phyloP scores from a whole-genome alignment of 1,140 invertebrate genomes.

The Cydia fagiglandana region DNA sequence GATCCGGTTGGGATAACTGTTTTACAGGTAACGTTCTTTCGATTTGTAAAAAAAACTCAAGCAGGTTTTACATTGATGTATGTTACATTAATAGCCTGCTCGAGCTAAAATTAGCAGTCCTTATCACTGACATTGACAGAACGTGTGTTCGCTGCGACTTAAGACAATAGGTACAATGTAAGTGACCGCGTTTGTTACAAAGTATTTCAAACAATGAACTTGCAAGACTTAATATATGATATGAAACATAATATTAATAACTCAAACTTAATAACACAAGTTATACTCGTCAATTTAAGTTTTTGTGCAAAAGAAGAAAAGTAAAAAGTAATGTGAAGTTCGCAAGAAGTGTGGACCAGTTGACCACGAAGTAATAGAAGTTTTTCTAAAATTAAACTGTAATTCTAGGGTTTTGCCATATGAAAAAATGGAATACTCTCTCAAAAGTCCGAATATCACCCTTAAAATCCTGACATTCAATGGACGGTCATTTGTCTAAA shows the following conservation, averaged over 20 bases:
- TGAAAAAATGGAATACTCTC: too few species aligned
- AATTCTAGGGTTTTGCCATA: too few species aligned
- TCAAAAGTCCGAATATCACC: too few species aligned
- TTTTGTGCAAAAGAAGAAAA: too few species aligned
- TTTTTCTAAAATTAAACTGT: too few species aligned
- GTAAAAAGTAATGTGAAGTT: too few species aligned
- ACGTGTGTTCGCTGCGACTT: slow-evolving; percentile 3
- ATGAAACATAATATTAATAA: background rate
- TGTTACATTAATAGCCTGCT: background rate
- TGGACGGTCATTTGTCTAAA: too few species aligned
- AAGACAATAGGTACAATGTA: slow-evolving; percentile 1
- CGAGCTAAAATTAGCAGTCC: background rate
- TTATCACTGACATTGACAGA: slow-evolving; percentile 3
- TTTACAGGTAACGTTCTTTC: slow-evolving; percentile 12
- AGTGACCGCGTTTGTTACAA: background rate
- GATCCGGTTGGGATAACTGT: slow-evolving; percentile 27
- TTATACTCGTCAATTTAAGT: too few species aligned
- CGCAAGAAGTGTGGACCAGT: too few species aligned
- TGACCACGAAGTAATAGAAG: too few species aligned
- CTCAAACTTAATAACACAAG: background rate
- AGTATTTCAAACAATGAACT: slow-evolving; percentile 5
- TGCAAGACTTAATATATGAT: background rate
- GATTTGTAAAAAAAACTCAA: slow-evolving; percentile 10
- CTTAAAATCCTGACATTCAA: too few species aligned
- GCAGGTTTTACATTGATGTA: background rate